Conservation (phyloP, 2,797 vertebrate species). For the Emydoidea blandingii region DNA sequence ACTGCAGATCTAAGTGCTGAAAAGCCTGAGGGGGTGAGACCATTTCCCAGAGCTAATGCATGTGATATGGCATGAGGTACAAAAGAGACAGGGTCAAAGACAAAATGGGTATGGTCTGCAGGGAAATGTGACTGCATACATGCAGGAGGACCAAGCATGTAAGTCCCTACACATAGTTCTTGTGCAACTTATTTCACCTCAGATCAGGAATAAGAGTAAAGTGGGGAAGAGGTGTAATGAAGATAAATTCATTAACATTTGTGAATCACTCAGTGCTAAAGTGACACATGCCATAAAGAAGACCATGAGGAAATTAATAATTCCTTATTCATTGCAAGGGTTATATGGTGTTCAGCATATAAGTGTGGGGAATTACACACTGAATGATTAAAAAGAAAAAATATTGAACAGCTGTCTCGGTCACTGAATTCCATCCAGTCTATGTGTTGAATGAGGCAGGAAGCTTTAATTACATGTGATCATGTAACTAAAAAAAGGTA, state of each 20-base stretch:
- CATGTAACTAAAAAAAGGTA: neutral
- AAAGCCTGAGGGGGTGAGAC: neutral
- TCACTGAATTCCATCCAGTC: neutral
- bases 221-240: neutral
- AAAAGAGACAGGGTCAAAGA: neutral
- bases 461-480: neutral
- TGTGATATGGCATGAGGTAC: neutral
- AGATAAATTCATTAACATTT: neutral
- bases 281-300: neutral
- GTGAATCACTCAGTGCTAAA: neutral
- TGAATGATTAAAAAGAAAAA: neutral
- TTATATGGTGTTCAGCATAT: neutral
- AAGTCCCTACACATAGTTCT: neutral
- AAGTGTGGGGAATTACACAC: rapidly evolving
- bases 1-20: neutral
- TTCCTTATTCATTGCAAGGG: rapidly evolving
- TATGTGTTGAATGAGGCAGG: neutral
- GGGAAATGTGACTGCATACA: neutral
- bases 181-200: neutral
- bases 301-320: neutral
- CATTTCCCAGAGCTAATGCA: neutral
- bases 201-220: neutral
- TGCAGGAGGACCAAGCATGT: neutral
- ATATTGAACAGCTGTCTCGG: neutral
- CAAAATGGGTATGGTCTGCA: neutral